These are phyloP conservation scores for Drosophila austrosaltans DNA, from an alignment of 2,888 invertebrate species.

Conservation along the genomic window DNA sequence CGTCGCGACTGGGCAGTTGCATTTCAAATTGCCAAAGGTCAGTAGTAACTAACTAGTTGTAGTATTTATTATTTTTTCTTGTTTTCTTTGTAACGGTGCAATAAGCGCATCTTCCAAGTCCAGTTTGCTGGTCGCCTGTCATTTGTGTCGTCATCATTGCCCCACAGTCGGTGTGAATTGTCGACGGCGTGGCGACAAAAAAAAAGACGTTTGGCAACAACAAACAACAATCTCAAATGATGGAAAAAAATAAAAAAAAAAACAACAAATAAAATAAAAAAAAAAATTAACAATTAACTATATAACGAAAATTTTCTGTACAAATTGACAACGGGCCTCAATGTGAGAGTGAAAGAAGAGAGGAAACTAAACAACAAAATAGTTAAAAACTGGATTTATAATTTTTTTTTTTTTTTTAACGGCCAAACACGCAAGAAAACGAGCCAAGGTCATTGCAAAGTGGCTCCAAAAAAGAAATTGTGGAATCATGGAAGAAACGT, in stretches of 20 bases:
- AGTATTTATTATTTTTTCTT: background rate
- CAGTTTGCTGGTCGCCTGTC: conserved; percentile 52
- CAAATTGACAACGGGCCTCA: conserved; percentile 62
- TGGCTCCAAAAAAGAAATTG: conserved; percentile 70
- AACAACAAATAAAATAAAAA: background rate
- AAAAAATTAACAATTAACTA: conserved; percentile 65
- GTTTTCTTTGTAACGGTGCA: conserved; percentile 43
- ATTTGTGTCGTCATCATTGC: conserved; percentile 45
- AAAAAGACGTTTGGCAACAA: conserved; percentile 75
- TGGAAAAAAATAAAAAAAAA: background rate
- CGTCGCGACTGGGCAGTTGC: conserved; percentile 41
- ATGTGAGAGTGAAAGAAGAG: conserved; percentile 72
- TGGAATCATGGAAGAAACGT: conserved; percentile 62
- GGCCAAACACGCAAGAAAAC: conserved; percentile 77
- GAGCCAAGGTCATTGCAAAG: conserved; percentile 75
- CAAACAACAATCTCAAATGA: conserved; percentile 41
- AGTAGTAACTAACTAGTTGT: conserved; percentile 32
- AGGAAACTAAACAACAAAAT: conserved; percentile 53
- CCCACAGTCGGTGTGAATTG: conserved; percentile 28
- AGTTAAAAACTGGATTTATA: conserved; percentile 74
- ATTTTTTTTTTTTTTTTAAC: conserved; percentile 46
- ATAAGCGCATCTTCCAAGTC: conserved; percentile 37
- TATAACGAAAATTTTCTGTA: conserved; percentile 71
- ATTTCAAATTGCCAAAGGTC: conserved; percentile 76
- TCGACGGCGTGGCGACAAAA: conserved; percentile 34